Percentiles rank a stretch among this genome's conserved stretches.
Evolutionary conservation across 2,888 invertebrate species (phyloP).

Genomic region (Thyatira batis): DNA sequence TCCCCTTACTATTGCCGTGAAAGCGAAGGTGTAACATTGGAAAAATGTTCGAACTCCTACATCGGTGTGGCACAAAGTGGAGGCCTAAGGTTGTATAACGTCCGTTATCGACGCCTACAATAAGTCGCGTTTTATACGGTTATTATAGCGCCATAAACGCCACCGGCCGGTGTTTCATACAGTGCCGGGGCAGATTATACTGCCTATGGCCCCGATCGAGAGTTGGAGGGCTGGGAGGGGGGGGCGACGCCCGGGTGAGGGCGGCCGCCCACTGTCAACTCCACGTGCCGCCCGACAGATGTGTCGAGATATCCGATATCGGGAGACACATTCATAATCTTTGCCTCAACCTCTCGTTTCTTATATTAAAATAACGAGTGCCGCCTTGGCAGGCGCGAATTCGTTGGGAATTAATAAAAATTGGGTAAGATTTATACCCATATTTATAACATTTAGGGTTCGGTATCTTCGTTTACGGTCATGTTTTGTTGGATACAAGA

Average conservation of each 20-base stretch:
- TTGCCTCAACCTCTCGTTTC: constrained; percentile 70
- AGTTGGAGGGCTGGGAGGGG: constrained; percentile 38
- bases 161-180: constrained; percentile 81
- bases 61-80: constrained; percentile 49
- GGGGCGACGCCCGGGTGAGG: constrained; percentile 21
- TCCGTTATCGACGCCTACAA: constrained; percentile 80
- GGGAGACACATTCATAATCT: constrained; percentile 81
- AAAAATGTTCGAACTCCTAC: constrained; percentile 47
- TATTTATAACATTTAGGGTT: constrained; percentile 23
- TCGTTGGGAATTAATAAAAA: constrained; percentile 63
- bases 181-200: constrained; percentile 78
- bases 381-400: constrained; percentile 65
- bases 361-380: constrained; percentile 76
- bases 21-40: constrained; percentile 42
- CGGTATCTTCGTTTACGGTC: constrained; percentile 20
- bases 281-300: constrained; percentile 79
- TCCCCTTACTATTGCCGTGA: constrained; percentile 33
- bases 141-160: constrained; percentile 82
- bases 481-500: neutral
- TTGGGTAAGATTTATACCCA: constrained; percentile 38
- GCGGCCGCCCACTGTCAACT: constrained; percentile 68
- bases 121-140: constrained; percentile 82
- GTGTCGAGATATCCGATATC: constrained; percentile 81
- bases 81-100: constrained; percentile 72
- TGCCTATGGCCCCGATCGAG: constrained; percentile 64